Evolutionary conservation across 2,113 vertebrate species (phyloP).

Genomic region (Silurus asotus): DNA sequence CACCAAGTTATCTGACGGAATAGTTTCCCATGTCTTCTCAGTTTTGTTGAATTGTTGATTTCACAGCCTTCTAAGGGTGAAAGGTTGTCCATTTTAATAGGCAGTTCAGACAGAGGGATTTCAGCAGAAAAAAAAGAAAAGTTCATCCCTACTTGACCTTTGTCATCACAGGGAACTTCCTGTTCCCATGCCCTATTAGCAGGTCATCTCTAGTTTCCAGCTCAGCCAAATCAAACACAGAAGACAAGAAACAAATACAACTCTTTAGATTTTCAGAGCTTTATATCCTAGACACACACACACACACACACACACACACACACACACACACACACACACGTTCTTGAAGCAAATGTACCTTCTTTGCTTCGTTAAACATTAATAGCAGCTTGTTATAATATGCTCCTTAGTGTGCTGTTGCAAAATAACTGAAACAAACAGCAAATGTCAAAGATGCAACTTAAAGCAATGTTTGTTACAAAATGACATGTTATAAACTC

Average conservation of each 20-base stretch:
- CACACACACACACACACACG: slow-evolving; percentile 56
- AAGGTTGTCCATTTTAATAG: slow-evolving; percentile 39
- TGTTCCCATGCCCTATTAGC: slow-evolving; percentile 48
- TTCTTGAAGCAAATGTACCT: slow-evolving; percentile 41
- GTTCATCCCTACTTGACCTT: slow-evolving; percentile 58
- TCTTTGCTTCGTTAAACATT: slow-evolving; percentile 48
- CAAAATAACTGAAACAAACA: slow-evolving; percentile 34
- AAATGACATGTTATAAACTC: background rate
- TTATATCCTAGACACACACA: slow-evolving; percentile 59
- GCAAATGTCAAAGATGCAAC: background rate
- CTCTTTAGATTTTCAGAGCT: slow-evolving; percentile 55
- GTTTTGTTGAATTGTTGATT: slow-evolving; percentile 39
- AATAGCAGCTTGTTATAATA: slow-evolving; percentile 54
- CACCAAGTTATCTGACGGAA: slow-evolving; percentile 46
- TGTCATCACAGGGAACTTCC: slow-evolving; percentile 58
- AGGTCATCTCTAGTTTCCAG: slow-evolving; percentile 66
- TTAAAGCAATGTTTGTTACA: background rate
- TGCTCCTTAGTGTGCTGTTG: slow-evolving; percentile 38
- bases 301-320: slow-evolving; percentile 46
- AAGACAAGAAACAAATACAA: slow-evolving; percentile 70
- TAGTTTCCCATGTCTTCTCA: slow-evolving; percentile 25
- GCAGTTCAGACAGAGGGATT: slow-evolving; percentile 46
- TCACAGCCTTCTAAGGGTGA: slow-evolving; percentile 35
- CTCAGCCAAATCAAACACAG: slow-evolving; percentile 67
- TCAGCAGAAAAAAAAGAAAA: slow-evolving; percentile 37